phyloP scores from a whole-genome alignment of 2,888 invertebrate species.

The Machimus rusticus region DNA sequence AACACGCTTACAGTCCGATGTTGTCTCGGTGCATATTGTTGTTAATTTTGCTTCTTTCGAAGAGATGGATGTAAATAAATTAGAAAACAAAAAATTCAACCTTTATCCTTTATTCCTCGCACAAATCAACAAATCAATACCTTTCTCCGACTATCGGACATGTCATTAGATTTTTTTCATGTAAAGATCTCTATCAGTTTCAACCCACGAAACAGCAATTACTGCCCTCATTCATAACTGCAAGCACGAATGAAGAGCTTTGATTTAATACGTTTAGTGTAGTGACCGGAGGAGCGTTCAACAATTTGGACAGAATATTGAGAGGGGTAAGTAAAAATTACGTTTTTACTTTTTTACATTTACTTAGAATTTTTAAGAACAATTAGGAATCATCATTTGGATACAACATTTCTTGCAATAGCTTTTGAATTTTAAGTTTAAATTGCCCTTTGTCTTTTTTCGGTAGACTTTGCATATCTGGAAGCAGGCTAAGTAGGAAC shows the following conservation, averaged over 20 bases:
- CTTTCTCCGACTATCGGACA: not conserved
- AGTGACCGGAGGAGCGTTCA: not conserved
- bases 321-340: not conserved
- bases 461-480: conserved; percentile 59
- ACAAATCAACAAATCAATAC: not conserved
- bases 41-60: not conserved
- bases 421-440: conserved; percentile 61
- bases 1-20: not conserved
- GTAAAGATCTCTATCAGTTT: not conserved
- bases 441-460: conserved; percentile 56
- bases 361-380: not conserved
- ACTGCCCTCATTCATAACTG: not conserved
- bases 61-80: not conserved
- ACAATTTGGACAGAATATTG: not conserved
- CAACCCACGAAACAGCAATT: not conserved
- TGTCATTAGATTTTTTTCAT: not conserved
- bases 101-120: not conserved
- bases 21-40: not conserved
- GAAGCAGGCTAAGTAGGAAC: conserved; percentile 61
- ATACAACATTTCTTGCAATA: conserved; percentile 59
- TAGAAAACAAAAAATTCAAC: not conserved
- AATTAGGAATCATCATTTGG: conserved; percentile 52
- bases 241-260: not conserved
- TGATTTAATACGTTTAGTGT: not conserved
- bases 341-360: not conserved